These are phyloP conservation scores for Monochamus alternatus DNA, from an alignment of 2,888 invertebrate species.

Conservation along the genomic window DNA sequence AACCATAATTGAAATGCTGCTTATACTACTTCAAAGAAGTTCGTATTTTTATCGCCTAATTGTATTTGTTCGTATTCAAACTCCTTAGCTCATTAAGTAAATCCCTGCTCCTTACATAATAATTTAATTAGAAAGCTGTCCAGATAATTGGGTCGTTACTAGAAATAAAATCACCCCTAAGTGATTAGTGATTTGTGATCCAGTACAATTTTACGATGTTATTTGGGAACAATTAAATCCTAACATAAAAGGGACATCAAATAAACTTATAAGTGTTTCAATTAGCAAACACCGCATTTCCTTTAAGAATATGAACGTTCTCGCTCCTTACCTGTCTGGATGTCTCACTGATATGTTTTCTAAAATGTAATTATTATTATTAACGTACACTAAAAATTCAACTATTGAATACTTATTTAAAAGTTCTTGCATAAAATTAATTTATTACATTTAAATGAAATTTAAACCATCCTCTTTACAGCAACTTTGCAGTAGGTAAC, in stretches of 20 bases:
- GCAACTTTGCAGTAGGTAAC: no score
- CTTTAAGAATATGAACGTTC: not conserved
- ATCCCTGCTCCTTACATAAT: conserved; percentile 8
- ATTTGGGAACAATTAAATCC: conserved; percentile 21
- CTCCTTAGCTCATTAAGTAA: conserved; percentile 7
- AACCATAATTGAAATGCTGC: no score
- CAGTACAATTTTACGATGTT: conserved; percentile 29
- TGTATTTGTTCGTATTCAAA: not conserved
- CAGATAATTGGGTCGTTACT: conserved; percentile 27
- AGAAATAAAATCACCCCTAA: conserved; percentile 30
- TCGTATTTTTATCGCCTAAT: not conserved
- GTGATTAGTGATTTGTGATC: conserved; percentile 31
- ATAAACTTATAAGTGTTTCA: conserved; percentile 17
- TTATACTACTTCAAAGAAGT: not conserved
- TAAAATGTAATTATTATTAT: no score
- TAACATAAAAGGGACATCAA: conserved; percentile 11
- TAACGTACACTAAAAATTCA: no score
- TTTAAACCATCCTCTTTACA: no score
- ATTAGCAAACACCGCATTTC: not conserved
- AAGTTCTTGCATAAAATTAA: no score
- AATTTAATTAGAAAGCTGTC: conserved; percentile 5
- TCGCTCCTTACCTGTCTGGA: not conserved
- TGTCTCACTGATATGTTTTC: no score
- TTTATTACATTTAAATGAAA: no score
- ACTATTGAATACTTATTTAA: no score